These are phyloP conservation scores for Drosophila peninsularis DNA, from an alignment of 2,888 invertebrate species.

Conservation along the genomic window DNA sequence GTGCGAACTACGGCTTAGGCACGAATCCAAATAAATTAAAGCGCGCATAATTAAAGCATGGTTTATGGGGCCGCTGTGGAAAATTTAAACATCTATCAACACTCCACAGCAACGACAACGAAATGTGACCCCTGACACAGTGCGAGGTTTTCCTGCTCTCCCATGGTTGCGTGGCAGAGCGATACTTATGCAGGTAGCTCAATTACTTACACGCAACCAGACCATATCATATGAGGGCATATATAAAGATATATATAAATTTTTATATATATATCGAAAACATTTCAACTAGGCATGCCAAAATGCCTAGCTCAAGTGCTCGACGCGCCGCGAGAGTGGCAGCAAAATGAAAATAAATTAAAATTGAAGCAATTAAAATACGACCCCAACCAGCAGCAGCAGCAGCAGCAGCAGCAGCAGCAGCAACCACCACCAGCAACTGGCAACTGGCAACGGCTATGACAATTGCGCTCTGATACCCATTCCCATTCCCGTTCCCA, in stretches of 20 bases:
- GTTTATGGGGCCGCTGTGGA: conserved; percentile 29
- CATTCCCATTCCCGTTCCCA: conserved; percentile 10
- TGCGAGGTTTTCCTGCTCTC: conserved; percentile 5
- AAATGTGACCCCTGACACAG: conserved; percentile 43
- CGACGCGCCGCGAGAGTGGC: conserved; percentile 3
- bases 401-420: conserved; percentile 5
- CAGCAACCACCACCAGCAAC: conserved; percentile 12
- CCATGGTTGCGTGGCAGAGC: conserved; percentile 11
- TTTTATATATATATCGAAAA: conserved; percentile 8
- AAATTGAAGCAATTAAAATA: conserved; percentile 76
- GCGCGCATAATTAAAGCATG: conserved; percentile 55
- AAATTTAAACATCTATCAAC: conserved; percentile 32
- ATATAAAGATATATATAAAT: background rate
- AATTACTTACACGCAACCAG: conserved; percentile 37
- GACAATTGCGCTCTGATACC: conserved; percentile 54
- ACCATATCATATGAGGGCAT: conserved; percentile 37
- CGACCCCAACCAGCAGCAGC: conserved; percentile 45
- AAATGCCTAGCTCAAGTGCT: conserved; percentile 35
- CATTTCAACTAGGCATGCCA: conserved; percentile 47
- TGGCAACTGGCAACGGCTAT: conserved; percentile 38
- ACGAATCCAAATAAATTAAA: conserved; percentile 22
- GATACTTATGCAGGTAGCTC: conserved; percentile 65
- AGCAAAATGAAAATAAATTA: conserved; percentile 65
- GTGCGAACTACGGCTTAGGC: conserved; percentile 46
- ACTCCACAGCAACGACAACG: background rate